phyloP scores from a whole-genome alignment of 2,113 vertebrate species.

The Aegypius monachus region DNA sequence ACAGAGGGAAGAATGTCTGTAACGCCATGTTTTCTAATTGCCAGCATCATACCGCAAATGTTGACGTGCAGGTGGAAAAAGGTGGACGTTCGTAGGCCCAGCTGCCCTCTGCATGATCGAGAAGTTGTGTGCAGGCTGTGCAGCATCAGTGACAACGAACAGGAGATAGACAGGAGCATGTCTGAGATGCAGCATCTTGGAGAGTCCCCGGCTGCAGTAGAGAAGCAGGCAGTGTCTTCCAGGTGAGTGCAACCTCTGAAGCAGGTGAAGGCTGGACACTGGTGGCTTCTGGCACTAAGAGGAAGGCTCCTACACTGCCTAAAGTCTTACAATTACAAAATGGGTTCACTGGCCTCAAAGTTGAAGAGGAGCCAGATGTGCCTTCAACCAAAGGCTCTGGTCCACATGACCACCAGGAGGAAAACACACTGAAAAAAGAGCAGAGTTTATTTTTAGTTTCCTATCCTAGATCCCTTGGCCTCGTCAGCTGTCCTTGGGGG shows the following conservation, averaged over 20 bases:
- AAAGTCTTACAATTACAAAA: neutral
- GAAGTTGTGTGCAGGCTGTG: neutral
- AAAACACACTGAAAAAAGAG: neutral
- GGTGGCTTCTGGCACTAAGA: neutral
- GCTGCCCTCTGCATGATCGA: neutral
- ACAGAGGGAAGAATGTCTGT: neutral
- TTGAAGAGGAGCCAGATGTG: neutral
- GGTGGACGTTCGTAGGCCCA: too few species aligned
- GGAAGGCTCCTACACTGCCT: neutral
- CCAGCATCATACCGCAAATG: too few species aligned
- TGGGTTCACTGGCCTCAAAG: neutral
- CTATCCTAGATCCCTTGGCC: neutral
- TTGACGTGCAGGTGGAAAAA: neutral
- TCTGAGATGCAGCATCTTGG: neutral
- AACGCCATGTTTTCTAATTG: neutral
- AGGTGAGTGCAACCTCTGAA: neutral
- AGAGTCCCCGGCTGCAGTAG: neutral
- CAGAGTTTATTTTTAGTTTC: neutral
- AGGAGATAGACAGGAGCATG: too few species aligned
- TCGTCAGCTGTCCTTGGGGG: neutral
- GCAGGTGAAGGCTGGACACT: neutral
- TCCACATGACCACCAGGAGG: too few species aligned
- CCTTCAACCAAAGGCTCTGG: neutral
- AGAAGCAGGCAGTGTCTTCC: too few species aligned
- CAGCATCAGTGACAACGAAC: rapidly evolving